Evolutionary conservation across 2,888 invertebrate genomes (phyloP), one percentile per base, ranked within the genome.

Genomic region (Vandiemenella viatica): DNA sequence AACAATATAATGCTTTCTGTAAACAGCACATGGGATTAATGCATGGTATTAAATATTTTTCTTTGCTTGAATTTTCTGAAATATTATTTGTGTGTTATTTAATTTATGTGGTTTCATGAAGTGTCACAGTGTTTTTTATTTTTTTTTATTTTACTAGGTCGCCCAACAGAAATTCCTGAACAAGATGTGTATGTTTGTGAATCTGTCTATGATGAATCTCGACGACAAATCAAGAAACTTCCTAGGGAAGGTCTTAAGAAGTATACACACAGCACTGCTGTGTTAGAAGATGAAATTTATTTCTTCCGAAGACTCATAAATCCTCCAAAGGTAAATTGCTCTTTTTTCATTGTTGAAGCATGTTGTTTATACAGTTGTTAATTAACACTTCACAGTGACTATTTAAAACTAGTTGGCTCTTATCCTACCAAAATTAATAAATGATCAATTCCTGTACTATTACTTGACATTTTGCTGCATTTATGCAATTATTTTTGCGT

Each of bases 131-230:
- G n/a, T n/a, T 13, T 13, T n/a, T 32, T 37, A 50, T 21, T 52
- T n/a, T n/a, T 10, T 22, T 45, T 47, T 52, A 56, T 51, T 37
- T 47, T 53, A 59, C 15, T 63, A 90, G 90, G 81, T 66, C 83
- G 97, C 13, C 86, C 88, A 42, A 97, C 96, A 0, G 97, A 97
- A 72, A 82, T 96, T 53, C 73, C 82, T 0, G 97, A 98, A 67
- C 76, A 78, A 51, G 95, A 97, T 66, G 79, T 96, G 1, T 97
- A 78, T 64, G 81, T 98, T 42, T 95, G 93, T 64, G 91, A 92
- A 63, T 88, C 86, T 0, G 75, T 87, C 52, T 95, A 91, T 63
- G 89, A 92, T 63, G 93, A 95, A 67, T 77, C 83, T 21, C 87
- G 85, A 60, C 77, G 84, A 50, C 74, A 83, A 49, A 78, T 89